Conservation (phyloP, 2,797 vertebrate genomes). For the Lepidocolaptes lacrymiger region DNA sequence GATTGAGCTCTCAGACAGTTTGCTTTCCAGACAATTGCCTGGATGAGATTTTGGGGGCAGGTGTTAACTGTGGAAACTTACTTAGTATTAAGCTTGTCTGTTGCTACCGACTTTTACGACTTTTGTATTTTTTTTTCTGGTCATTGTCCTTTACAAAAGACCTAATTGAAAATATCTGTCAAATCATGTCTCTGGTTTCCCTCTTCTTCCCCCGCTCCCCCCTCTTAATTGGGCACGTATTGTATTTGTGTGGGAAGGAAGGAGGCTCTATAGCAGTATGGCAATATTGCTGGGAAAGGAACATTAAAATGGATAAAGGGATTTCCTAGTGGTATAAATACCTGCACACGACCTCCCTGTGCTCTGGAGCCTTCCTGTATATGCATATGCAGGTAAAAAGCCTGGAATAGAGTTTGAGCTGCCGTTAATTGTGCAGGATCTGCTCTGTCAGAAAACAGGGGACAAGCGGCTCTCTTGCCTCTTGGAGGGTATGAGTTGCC, state of each 20-base stretch:
- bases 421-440: background rate
- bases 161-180: slow-evolving; percentile 66
- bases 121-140: background rate
- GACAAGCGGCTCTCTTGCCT: slow-evolving; percentile 35
- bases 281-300: slow-evolving; percentile 80
- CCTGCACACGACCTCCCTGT: slow-evolving; percentile 83
- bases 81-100: slow-evolving; percentile 17
- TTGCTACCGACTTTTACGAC: background rate
- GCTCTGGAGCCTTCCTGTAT: slow-evolving; percentile 69
- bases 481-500: slow-evolving; percentile 88
- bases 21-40: slow-evolving; percentile 31
- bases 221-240: slow-evolving; percentile 67
- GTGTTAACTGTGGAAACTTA: slow-evolving; percentile 60
- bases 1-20: background rate
- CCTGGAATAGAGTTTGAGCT: slow-evolving; percentile 36
- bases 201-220: background rate
- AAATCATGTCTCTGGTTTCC: slow-evolving; percentile 79
- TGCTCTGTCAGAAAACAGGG: background rate
- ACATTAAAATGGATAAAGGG: slow-evolving; percentile 88
- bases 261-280: slow-evolving; percentile 71
- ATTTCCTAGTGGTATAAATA: slow-evolving; percentile 90
- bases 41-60: slow-evolving; percentile 43
- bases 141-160: slow-evolving; percentile 65
- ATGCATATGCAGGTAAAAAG: slow-evolving; percentile 78
- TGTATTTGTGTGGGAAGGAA: slow-evolving; percentile 78